phyloP scores from a whole-genome alignment of 2,113 vertebrate genomes.

The Sturnus vulgaris region DNA sequence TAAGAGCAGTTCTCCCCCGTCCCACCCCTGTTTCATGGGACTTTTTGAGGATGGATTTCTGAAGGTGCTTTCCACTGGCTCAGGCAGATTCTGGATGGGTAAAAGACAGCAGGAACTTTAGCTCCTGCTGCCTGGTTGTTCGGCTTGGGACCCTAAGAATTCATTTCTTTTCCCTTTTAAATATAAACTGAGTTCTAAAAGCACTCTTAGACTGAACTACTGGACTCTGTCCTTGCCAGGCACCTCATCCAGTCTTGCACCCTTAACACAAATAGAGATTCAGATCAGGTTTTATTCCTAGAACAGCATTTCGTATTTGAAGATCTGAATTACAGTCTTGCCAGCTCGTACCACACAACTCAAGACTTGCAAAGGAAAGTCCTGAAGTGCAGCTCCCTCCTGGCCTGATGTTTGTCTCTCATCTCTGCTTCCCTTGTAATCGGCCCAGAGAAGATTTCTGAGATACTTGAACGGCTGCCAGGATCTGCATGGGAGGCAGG shows the following conservation, averaged over 20 bases:
- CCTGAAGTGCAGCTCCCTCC: not conserved
- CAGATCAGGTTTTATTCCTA: not conserved
- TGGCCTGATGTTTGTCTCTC: not conserved
- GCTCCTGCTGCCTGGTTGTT: not conserved
- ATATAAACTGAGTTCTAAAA: not conserved
- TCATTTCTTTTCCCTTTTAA: not conserved
- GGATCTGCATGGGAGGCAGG: not conserved
- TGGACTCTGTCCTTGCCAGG: not conserved
- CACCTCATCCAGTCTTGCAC: not conserved
- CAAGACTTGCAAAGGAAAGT: not conserved
- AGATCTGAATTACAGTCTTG: not conserved
- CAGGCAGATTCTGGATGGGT: not conserved
- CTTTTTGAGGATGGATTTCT: not conserved
- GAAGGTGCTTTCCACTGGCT: not conserved
- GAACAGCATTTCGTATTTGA: not conserved
- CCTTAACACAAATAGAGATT: not conserved
- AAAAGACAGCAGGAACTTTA: not conserved
- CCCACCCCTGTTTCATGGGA: not conserved
- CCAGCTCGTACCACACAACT: not conserved
- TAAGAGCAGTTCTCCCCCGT: not conserved
- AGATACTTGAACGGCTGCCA: not conserved
- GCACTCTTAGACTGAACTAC: not conserved
- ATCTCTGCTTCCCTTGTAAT: not conserved
- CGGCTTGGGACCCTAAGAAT: not conserved
- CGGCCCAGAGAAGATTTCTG: slow-evolving; percentile 16